Conservation (phyloP, 2,888 invertebrate species). For the Morpho achilles region DNA sequence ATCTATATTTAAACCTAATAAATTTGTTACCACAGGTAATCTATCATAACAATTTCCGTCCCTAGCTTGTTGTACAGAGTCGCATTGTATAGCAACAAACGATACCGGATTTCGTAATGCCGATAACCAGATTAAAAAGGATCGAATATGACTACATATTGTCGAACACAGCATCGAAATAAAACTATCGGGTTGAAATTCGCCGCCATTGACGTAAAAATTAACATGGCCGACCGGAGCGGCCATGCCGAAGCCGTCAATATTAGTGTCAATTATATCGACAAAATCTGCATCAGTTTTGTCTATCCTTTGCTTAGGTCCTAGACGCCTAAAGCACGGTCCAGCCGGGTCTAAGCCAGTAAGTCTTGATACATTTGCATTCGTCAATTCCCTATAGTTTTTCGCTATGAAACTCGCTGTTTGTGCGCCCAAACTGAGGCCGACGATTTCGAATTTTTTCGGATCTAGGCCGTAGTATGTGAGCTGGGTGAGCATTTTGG, state of each 20-base stretch:
- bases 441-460: constrained; percentile 48
- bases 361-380: constrained; percentile 44
- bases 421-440: constrained; percentile 56
- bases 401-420: constrained; percentile 58
- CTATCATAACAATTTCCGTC: constrained; percentile 35
- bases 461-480: constrained; percentile 48
- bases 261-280: constrained; percentile 50
- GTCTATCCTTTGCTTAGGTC: constrained; percentile 51
- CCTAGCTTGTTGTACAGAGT: constrained; percentile 40
- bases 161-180: constrained; percentile 33
- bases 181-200: constrained; percentile 41
- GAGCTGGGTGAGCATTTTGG: constrained; percentile 51
- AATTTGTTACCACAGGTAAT: constrained; percentile 33
- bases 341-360: constrained; percentile 58
- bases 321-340: constrained; percentile 56
- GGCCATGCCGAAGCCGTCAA: constrained; percentile 58
- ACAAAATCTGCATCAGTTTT: constrained; percentile 57
- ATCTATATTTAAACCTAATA: constrained; percentile 35
- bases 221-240: constrained; percentile 57
- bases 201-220: constrained; percentile 63
- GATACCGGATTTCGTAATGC: constrained; percentile 32
- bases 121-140: constrained; percentile 35
- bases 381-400: constrained; percentile 43
- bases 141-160: constrained; percentile 36
- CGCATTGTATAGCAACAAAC: constrained; percentile 38